Conservation (phyloP, 2,113 vertebrate species). For the Numida meleagris region DNA sequence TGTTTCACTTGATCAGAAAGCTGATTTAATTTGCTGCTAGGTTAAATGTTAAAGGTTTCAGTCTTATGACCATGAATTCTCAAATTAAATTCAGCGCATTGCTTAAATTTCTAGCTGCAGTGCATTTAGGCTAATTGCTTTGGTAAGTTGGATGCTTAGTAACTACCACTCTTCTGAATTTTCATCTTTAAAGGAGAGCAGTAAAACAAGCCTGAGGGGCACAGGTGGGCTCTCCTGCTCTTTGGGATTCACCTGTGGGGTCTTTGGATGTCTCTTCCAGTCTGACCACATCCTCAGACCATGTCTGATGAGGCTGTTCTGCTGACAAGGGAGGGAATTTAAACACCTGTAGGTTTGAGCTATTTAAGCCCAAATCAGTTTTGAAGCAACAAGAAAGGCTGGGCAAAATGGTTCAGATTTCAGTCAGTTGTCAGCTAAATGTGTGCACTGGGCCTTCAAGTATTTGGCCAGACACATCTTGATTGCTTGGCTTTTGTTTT, state of each 20-base stretch:
- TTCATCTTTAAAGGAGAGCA: constrained; percentile 34
- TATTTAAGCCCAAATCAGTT: constrained; percentile 74
- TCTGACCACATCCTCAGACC: constrained; percentile 53
- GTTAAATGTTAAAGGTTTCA: constrained; percentile 68
- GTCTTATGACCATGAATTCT: constrained; percentile 51
- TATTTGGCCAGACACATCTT: constrained; percentile 77
- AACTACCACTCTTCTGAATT: constrained; percentile 63
- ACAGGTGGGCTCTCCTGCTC: constrained; percentile 60
- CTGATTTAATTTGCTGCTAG: constrained; percentile 50
- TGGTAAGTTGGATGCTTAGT: constrained; percentile 44
- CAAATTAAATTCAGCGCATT: constrained; percentile 59
- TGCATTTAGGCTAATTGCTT: constrained; percentile 64
- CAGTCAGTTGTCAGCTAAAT: constrained; percentile 79
- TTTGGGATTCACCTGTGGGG: constrained; percentile 55
- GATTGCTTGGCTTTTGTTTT: constrained; percentile 77
- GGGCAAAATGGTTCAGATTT: constrained; percentile 78
- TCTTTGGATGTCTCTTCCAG: constrained; percentile 61
- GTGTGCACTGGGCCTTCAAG: constrained; percentile 81
- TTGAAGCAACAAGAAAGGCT: constrained; percentile 76
- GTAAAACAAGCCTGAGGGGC: constrained; percentile 61
- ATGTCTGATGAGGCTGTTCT: constrained; percentile 58
- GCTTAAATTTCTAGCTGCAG: constrained; percentile 61
- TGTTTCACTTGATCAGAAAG: constrained; percentile 53
- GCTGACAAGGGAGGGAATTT: constrained; percentile 75
- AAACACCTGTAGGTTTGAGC: constrained; percentile 76